Evolutionary conservation across 2,113 vertebrate species (phyloP).

Genomic region (Pygoscelis antarcticus): DNA sequence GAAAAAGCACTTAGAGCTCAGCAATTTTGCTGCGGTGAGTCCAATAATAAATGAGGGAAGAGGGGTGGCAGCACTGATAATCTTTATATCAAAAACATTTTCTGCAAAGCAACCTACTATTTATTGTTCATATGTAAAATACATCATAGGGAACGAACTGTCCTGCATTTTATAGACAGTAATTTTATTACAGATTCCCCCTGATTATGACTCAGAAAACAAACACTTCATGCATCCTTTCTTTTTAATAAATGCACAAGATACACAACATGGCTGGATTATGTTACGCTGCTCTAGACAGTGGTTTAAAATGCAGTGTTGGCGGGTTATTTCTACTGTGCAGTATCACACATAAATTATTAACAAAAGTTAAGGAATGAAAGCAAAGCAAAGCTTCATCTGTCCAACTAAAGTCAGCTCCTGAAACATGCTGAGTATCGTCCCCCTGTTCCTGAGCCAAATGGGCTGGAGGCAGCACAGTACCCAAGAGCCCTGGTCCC

Average conservation of each 20-base stretch:
- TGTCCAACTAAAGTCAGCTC: background rate
- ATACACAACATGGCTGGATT: background rate
- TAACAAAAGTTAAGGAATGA: conserved; percentile 4
- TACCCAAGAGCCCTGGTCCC: background rate
- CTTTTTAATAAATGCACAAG: background rate
- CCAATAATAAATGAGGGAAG: conserved; percentile 40
- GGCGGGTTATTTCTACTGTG: background rate
- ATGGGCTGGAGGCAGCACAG: rapidly evolving
- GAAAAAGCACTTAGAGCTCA: background rate
- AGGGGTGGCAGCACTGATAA: conserved; percentile 53
- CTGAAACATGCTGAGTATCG: background rate
- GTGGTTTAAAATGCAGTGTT: background rate
- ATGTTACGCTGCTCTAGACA: background rate
- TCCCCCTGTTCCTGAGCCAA: background rate
- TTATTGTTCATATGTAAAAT: conserved; percentile 59
- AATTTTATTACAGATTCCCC: background rate
- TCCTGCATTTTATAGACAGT: conserved; percentile 9
- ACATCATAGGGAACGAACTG: conserved; percentile 4
- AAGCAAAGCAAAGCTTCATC: conserved; percentile 10
- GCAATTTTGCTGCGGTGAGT: conserved; percentile 27
- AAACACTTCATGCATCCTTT: background rate
- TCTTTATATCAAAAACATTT: conserved; percentile 63
- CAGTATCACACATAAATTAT: background rate
- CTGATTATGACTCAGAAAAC: background rate
- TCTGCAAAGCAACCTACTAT: conserved; percentile 30